phyloP scores from a whole-genome alignment of 2,113 vertebrate genomes.

The Archocentrus centrarchus region DNA sequence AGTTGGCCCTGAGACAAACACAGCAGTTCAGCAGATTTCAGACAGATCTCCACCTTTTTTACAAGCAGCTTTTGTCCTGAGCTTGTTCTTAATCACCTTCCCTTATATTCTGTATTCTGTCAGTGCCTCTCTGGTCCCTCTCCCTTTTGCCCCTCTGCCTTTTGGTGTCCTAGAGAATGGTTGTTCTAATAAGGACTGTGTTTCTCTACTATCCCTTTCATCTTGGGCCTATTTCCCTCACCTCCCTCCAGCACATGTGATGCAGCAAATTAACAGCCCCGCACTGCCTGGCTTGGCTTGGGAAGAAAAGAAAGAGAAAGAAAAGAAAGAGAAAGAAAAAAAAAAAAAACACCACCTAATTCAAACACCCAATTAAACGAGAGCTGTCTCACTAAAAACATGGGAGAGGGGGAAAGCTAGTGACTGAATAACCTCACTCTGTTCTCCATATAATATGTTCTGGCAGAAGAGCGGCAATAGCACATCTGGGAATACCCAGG shows the following conservation, averaged over 20 bases:
- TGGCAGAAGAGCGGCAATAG: conserved; percentile 70
- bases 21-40: conserved; percentile 16
- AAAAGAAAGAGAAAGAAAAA: conserved; percentile 19
- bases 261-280: conserved; percentile 77
- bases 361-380: conserved; percentile 79
- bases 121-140: conserved; percentile 50
- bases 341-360: conserved; percentile 59
- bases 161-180: conserved; percentile 60
- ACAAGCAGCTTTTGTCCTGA: conserved; percentile 31
- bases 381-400: conserved; percentile 76
- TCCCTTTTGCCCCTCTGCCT: conserved; percentile 46
- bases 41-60: conserved; percentile 37
- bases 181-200: conserved; percentile 67
- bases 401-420: conserved; percentile 59
- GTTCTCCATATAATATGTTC: conserved; percentile 72
- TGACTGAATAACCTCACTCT: conserved; percentile 73
- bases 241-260: conserved; percentile 76
- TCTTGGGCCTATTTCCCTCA: conserved; percentile 68
- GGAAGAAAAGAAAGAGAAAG: conserved; percentile 59
- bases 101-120: conserved; percentile 51
- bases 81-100: conserved; percentile 53
- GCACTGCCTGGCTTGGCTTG: conserved; percentile 76
- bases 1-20: background rate
- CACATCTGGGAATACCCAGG: conserved; percentile 64
- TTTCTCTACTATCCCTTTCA: conserved; percentile 73